Base-by-base conservation (phyloP, 2,797 vertebrate species). In the Amazonetta brasiliensis region DNA sequence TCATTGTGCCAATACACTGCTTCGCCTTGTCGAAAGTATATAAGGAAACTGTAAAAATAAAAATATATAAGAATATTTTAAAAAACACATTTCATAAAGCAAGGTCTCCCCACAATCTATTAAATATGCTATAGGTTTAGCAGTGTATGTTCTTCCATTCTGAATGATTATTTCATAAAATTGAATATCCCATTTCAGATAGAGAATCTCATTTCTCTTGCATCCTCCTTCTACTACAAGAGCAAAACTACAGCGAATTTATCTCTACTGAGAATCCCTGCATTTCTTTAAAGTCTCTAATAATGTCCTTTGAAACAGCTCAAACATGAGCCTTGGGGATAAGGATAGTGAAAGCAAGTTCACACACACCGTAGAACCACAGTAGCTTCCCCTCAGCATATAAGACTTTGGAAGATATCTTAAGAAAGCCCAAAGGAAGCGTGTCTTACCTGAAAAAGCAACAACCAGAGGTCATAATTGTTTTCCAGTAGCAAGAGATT, bases 1-100 rank as follows among this genome's bases (percentile, higher is more conserved):
- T 99, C 98, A 99, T 98, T 25, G 97, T 98, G 95, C 99, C 99
- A 2, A 99, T 98, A 19, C 99, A 99, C 82, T 99, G 99, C 93
- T 98, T 99, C 50, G 98, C 97, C 93, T 98, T 98, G 97, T 99
- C 99, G 5, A 99, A 99, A 67, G 80, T 98, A 97, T 99, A 99
- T 37, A 97, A 85, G 43, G 97, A 98, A 43, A 99, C 99, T 99
- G 78, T 9, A 48, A 48, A 48, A 48, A 48, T 48, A 25, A 48
- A 48, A 48, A 48, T 25, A 48, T 48, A 48, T 48, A 48, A 48
- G 25, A 48, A 48, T 25, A 48, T 48, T 48, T 46, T 1, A 20
- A 50, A 17, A 11, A 80, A 52, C 39, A 41, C 3, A n/a, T 10
- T 37, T 84, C 71, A 96, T 69, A 31, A 20, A 56, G 46, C 26